These are phyloP conservation scores for Aleiodes leptofemur DNA, from an alignment of 2,888 invertebrate genomes.

Conservation along the genomic window DNA sequence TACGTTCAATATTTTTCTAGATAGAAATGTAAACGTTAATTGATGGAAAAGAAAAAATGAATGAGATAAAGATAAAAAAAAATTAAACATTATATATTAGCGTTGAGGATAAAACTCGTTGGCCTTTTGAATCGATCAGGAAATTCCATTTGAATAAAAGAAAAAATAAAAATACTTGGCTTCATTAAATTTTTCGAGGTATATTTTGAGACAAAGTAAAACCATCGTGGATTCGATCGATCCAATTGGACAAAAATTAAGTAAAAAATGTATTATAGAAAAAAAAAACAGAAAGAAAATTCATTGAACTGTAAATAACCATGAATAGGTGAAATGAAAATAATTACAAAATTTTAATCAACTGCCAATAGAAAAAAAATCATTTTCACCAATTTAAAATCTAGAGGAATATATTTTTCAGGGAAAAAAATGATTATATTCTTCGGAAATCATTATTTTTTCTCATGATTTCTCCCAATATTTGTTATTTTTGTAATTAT, in stretches of 20 bases:
- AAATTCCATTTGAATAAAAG: not conserved
- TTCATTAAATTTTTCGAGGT: constrained; percentile 33
- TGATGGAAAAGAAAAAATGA: no score
- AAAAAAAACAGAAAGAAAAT: not conserved
- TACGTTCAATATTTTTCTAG: constrained; percentile 59
- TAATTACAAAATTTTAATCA: constrained; percentile 10
- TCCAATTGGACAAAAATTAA: not conserved
- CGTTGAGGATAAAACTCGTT: constrained; percentile 13
- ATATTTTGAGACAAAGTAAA: not conserved
- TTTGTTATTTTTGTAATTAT: not conserved
- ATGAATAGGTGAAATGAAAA: constrained; percentile 31
- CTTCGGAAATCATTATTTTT: not conserved
- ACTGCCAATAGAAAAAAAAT: not conserved
- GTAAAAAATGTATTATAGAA: constrained; percentile 24
- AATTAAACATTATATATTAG: constrained; percentile 45
- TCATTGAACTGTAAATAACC: constrained; percentile 27
- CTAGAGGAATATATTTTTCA: not conserved
- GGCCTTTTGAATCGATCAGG: constrained; percentile 35
- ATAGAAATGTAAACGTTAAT: constrained; percentile 49
- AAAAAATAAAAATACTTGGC: constrained; percentile 3
- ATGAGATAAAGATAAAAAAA: not conserved
- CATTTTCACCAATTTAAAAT: not conserved
- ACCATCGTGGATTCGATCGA: constrained; percentile 7
- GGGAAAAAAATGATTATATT: not conserved
- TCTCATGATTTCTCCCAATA: not conserved